Base-by-base conservation (phyloP, 2,888 invertebrate genomes). In the Cheiracanthium punctorium region DNA sequence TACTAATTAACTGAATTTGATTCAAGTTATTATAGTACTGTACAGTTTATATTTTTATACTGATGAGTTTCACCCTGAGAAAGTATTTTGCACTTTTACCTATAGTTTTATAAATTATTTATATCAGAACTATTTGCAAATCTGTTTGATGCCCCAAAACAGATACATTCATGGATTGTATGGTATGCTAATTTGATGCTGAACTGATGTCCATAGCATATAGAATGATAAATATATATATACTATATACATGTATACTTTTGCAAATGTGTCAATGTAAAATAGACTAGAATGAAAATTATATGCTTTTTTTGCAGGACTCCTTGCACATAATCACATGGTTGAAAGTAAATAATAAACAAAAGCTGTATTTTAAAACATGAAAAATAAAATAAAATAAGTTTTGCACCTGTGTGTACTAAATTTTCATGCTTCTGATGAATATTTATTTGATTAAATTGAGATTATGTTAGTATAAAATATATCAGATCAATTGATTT, bases 41-140 rank as follows among this genome's bases (percentile, higher is more conserved):
- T 80, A 80, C 79, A 80, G 79, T 80, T 80, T 41, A 80, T 80
- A 80, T 80, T 80, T 80, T 80, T 80, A 71, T 80, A 80, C 71
- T 52, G 24, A 80, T 80, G 28, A 80, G 79, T 80, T 79, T 71
- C 17, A 71, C 30, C 71, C 79, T 43, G 24, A 70, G 58, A 65
- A 43, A 24, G 37, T 70, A 80, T 80, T 80, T 80, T 80, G 79
- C 70, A 80, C 70, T 79, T 80, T 80, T 79, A 29, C 33, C 58
- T 52, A 71, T 71, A 48, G 32, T 70, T 79, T 71, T 71, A 17
- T 71, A 71, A 32, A 37, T 37, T 37, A 70, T 80, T 71, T 71
- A 71, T 33, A 77, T 32, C 48, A 48, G n/a, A 48, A n/a, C 4
- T 48, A 4, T 48, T 48, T 48, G 48, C 48, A 48, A 48, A 17